A percentile compares a stretch with the other conserved stretches of the same genome.
Conservation (phyloP, 2,888 invertebrate species). For the Campoletis raptor region DNA sequence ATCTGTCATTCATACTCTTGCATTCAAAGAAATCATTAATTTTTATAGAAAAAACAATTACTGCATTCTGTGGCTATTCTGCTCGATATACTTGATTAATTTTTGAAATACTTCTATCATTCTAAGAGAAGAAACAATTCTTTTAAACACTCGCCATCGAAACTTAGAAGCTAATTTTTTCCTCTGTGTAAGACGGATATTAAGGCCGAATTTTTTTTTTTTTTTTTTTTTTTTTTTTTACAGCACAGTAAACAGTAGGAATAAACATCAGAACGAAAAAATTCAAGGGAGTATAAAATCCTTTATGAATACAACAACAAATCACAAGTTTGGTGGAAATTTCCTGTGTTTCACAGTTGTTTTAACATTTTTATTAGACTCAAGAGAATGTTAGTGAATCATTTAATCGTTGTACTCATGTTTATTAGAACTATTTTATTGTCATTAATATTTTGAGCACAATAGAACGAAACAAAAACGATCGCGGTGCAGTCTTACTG, state of each 20-base stretch:
- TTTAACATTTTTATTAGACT: neutral
- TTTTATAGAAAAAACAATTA: neutral
- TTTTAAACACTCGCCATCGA: neutral
- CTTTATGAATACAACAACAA: neutral
- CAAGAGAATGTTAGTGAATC: neutral
- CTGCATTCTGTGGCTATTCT: neutral
- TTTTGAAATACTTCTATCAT: neutral
- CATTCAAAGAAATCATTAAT: neutral
- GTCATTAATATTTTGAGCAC: slow-evolving; percentile 4
- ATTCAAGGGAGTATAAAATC: neutral
- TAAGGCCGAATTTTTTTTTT: neutral
- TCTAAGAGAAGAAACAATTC: neutral
- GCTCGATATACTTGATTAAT: neutral
- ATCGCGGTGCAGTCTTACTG: slow-evolving; percentile 5
- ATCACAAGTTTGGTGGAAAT: neutral
- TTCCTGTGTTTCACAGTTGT: neutral
- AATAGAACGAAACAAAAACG: neutral
- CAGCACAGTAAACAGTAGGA: neutral
- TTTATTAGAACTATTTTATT: neutral
- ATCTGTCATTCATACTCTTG: neutral
- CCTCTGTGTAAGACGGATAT: neutral
- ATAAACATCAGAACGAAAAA: neutral
- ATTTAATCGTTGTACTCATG: neutral
- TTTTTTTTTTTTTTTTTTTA: neutral
- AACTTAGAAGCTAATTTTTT: neutral